A percentile compares a stretch with the other conserved stretches of the same genome.
phyloP scores from a whole-genome alignment of 2,888 invertebrate genomes.

The Nezara viridula region DNA sequence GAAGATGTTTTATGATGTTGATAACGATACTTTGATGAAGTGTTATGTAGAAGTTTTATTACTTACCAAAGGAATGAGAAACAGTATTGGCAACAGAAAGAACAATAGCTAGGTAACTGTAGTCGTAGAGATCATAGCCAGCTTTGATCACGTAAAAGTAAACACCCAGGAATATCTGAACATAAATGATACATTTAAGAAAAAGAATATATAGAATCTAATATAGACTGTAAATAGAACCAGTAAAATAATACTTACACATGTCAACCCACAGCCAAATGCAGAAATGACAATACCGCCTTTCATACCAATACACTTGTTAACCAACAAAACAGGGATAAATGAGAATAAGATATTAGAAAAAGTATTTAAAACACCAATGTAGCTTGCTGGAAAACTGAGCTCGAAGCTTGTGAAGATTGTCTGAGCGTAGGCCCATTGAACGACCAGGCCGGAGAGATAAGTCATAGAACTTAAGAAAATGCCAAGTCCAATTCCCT shows the following conservation, averaged over 20 bases:
- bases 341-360: not conserved
- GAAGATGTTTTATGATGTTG: too few species aligned
- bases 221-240: not conserved
- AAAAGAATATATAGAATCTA: not conserved
- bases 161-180: not conserved
- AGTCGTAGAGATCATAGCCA: not conserved
- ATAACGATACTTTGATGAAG: too few species aligned
- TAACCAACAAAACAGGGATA: not conserved
- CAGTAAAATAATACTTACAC: not conserved
- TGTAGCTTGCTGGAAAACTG: not conserved
- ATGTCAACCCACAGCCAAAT: not conserved
- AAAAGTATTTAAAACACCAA: not conserved
- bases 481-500: not conserved
- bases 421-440: not conserved
- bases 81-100: not conserved
- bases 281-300: not conserved
- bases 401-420: not conserved
- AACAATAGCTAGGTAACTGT: not conserved
- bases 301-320: not conserved
- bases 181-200: not conserved
- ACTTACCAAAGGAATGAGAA: not conserved
- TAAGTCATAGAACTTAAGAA: not conserved
- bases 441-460: not conserved
- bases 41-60: not conserved
- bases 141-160: not conserved